Percentiles rank a stretch among this genome's conserved stretches.
Conservation (phyloP, 2,797 vertebrate species). For the Kryptolebias ocellatus region DNA sequence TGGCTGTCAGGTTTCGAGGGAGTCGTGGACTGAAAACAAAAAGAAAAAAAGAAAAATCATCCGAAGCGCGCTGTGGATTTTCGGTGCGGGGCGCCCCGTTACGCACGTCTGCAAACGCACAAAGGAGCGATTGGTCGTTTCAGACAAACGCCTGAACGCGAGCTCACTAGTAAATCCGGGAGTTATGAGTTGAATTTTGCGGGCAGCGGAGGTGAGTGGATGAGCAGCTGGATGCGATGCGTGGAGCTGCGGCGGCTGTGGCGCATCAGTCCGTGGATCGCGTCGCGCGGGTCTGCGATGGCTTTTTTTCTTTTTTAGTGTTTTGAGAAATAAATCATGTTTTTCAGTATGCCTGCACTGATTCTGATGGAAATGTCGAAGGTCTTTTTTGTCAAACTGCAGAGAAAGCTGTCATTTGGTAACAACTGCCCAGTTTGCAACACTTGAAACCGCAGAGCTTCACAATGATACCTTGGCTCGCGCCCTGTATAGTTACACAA, state of each 20-base stretch:
- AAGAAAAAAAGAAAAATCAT: constrained; percentile 14
- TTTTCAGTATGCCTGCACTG: background rate
- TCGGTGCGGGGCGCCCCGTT: constrained; percentile 66
- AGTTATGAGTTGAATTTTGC: constrained; percentile 29
- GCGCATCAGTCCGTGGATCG: constrained; percentile 58
- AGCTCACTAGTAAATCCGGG: constrained; percentile 10
- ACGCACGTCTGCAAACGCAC: constrained; percentile 71
- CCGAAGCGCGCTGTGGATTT: constrained; percentile 60
- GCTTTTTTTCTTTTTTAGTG: background rate
- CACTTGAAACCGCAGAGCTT: constrained; percentile 67
- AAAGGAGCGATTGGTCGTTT: constrained; percentile 51
- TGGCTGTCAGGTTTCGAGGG: constrained; percentile 46
- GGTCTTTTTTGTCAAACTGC: constrained; percentile 27
- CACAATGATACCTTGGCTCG: constrained; percentile 60
- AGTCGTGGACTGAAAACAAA: constrained; percentile 35
- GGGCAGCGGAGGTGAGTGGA: constrained; percentile 52
- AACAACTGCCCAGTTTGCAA: constrained; percentile 68
- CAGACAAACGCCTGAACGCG: constrained; percentile 17
- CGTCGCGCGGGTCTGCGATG: constrained; percentile 41
- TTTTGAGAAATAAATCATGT: constrained; percentile 6
- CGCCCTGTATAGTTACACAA: constrained; percentile 63
- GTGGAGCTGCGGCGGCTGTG: constrained; percentile 72
- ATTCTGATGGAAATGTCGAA: background rate
- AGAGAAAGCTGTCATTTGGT: constrained; percentile 65
- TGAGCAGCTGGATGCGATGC: constrained; percentile 61